Evolutionary conservation across 2,113 vertebrate genomes (phyloP), one percentile per base, ranked within the genome.

Genomic region (Lucifuga dentata): DNA sequence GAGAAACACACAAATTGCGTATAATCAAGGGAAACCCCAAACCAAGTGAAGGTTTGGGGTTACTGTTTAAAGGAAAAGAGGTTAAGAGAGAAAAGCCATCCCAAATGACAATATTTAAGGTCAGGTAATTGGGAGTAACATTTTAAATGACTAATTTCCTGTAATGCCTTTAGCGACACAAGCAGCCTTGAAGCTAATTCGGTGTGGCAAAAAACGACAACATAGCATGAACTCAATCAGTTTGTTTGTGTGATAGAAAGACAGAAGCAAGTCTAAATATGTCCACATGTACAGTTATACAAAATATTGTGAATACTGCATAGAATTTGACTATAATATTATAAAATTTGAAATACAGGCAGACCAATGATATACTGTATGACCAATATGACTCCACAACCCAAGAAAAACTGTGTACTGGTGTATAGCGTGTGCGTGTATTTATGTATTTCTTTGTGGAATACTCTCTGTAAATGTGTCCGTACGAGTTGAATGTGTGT

Each of bases 141-240:
- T 61, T 66, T 80, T 2, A 75, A 73, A 81, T 69, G 4, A 57
- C 43, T 68, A 24, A 67, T 83, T 80, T 75, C 62, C 70, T 75
- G 73, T 24, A 52, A 46, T 15, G 23, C 23, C 41, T 76, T 65
- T 65, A 51, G 81, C 76, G 26, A 60, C 29, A 40, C 19, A 53
- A 58, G 66, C 23, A 50, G 72, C 23, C 13, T 9, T 60, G 24
- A 60, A 53, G 63, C 46, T 26, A 11, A 16, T 58, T 74, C 12
- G 32, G 32, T 6, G 19, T n/a, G 41, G 43, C 5, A 67, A 33
- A 53, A 62, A 41, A n/a, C n/a, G 8, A 66, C 52, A 59, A 66
- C 26, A 38, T n/a, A 51, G 23, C 19, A 32, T 39, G n/a, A n/a
- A n/a, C n/a, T n/a, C n/a, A n/a, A n/a, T n/a, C n/a, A n/a, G 13